A percentile compares a stretch with the other conserved stretches of the same genome.
Conservation (phyloP, 2,113 vertebrate species). For the Noctilio leporinus region DNA sequence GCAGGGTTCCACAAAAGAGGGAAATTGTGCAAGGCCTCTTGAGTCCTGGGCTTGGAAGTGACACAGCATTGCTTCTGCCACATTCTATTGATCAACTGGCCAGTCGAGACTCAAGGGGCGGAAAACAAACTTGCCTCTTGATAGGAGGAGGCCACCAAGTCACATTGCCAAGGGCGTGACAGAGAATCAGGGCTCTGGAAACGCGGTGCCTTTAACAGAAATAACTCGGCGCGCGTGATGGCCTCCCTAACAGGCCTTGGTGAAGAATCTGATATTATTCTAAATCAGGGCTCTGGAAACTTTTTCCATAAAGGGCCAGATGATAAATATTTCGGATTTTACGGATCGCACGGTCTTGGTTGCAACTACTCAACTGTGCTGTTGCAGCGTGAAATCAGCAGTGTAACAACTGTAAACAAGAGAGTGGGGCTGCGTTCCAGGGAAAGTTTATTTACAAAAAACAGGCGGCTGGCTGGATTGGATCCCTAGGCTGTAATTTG, state of each 20-base stretch:
- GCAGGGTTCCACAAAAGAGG: background rate
- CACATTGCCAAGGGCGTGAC: accelerated
- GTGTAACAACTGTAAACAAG: background rate
- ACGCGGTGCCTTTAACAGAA: background rate
- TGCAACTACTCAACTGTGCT: background rate
- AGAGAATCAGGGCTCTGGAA: background rate
- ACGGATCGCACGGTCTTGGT: background rate
- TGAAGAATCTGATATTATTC: background rate
- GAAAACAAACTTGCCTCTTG: background rate
- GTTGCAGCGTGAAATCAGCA: background rate
- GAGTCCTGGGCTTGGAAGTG: background rate
- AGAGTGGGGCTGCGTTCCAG: background rate
- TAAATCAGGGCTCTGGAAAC: background rate
- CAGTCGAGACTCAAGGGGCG: background rate
- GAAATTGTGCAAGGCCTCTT: background rate
- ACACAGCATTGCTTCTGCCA: background rate
- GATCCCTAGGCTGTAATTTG: background rate
- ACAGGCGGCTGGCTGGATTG: background rate
- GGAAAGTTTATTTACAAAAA: background rate
- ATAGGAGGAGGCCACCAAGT: background rate
- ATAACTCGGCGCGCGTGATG: accelerated
- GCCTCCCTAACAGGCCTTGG: background rate
- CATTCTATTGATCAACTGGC: accelerated
- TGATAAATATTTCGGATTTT: background rate
- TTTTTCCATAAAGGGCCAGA: background rate